phyloP scores from a whole-genome alignment of 2,888 invertebrate species.

The Cyclophora punctaria region DNA sequence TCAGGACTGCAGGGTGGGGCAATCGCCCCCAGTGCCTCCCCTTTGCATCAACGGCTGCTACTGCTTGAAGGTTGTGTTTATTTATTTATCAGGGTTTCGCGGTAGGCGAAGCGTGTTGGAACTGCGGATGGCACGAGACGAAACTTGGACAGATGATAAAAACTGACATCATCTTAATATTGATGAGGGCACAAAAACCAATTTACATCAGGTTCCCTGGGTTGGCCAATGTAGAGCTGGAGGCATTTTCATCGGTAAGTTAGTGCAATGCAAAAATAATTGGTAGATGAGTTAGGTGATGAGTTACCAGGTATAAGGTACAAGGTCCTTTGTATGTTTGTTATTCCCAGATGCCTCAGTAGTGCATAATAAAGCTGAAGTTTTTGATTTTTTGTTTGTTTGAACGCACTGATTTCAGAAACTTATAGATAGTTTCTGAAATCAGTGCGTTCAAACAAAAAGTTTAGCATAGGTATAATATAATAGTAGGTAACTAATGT shows the following conservation, averaged over 20 bases:
- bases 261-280: neutral
- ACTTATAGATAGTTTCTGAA: too few species aligned
- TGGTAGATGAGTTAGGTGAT: too few species aligned
- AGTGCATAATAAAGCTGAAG: too few species aligned
- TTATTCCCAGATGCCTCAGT: too few species aligned
- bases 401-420: too few species aligned
- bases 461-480: neutral
- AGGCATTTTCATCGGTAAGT: conserved; percentile 52
- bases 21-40: too few species aligned
- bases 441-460: too few species aligned
- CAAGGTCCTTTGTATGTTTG: too few species aligned
- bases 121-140: conserved; percentile 46
- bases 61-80: neutral
- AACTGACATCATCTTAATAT: conserved; percentile 37
- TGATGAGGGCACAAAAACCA: conserved; percentile 42
- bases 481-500: neutral
- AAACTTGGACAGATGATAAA: conserved; percentile 35
- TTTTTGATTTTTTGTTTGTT: too few species aligned
- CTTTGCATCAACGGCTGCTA: too few species aligned
- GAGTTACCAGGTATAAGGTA: too few species aligned
- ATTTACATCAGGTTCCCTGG: conserved; percentile 48
- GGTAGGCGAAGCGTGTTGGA: conserved; percentile 47
- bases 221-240: conserved; percentile 43
- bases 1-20: too few species aligned
- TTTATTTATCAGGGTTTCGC: conserved; percentile 34